Base-by-base conservation (phyloP, 64 coral and sea anemone species). In the Stichodactyla helianthus region DNA sequence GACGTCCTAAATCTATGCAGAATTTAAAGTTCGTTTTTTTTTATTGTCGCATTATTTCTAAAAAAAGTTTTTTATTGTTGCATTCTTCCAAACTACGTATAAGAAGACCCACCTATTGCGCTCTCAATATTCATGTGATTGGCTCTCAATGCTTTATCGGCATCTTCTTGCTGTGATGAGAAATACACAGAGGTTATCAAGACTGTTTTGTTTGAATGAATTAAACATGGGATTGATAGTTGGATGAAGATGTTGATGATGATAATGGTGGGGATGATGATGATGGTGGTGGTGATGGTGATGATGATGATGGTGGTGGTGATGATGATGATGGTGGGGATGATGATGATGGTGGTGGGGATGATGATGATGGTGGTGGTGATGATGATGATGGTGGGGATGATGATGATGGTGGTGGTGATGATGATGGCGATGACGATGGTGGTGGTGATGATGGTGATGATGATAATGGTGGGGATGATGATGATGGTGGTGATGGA, bases 61-160 rank as follows among this genome's bases (percentile, higher is more conserved):
- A 2, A n/a, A n/a, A n/a, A n/a, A n/a, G 2, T 44, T 44, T 44
- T 44, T 44, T 1, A 44, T 44, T 44, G 35, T 44, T 44, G 35
- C 35, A 44, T 44, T 44, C 35, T 44, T 44, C 35, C 35, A 44
- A 44, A 44, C 35, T 44, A 44, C 35, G 35, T 44, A 3, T 44
- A 44, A 44, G 1, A 22, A 68, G 18, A 22, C 93, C 67, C 83
- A 99, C 96, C 91, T 82, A 99, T 93, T 86, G 96, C 96, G 88
- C 93, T 94, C 52, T 99, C 96, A n/a, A 99, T 92, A 77, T 94
- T 99, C 88, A 99, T 89, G 51, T 99, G 93, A 59, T 99, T 99
- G 17, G 89, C 89, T 68, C 93, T 94, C 58, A 99, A 62, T 50
- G 96, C 96, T 84, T 95, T 99, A 84, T 99, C 96, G 18, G 93